Conservation (phyloP, 23 tunicate species). For the Ascidia mentula region DNA sequence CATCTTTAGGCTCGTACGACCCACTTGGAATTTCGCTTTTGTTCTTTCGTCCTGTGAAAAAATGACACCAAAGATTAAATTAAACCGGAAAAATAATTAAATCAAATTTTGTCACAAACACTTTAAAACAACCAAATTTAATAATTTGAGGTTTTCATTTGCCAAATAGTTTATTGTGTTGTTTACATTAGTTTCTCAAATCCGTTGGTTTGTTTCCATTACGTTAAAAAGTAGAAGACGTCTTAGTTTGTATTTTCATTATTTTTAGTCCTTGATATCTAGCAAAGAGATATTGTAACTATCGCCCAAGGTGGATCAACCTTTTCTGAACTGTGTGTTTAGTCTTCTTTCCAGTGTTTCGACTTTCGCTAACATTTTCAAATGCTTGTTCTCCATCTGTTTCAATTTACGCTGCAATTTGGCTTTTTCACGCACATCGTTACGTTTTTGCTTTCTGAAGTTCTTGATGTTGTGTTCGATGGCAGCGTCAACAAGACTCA, state of each 20-base stretch:
- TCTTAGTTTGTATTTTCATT: no score
- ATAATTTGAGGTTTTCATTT: no score
- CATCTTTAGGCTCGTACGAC: background rate
- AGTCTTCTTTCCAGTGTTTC: background rate
- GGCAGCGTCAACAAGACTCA: constrained; percentile 2
- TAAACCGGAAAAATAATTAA: no score
- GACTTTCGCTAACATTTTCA: background rate
- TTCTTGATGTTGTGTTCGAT: background rate
- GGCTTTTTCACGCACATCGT: background rate
- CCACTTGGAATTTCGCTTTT: background rate
- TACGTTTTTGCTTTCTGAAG: background rate
- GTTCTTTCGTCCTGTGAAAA: background rate
- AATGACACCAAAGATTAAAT: background rate
- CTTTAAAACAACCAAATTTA: no score
- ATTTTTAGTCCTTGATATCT: no score
- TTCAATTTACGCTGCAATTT: background rate
- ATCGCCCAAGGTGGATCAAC: no score
- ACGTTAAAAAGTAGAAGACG: no score
- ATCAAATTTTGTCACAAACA: no score
- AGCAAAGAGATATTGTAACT: no score
- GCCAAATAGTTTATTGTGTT: no score
- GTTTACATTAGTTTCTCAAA: no score
- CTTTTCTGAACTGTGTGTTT: background rate
- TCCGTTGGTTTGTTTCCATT: no score
- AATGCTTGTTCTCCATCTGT: background rate